These are phyloP conservation scores for Apostichopus leukothele DNA, from an alignment of 53 echinoderm and acorn worm species.

Conservation along the genomic window DNA sequence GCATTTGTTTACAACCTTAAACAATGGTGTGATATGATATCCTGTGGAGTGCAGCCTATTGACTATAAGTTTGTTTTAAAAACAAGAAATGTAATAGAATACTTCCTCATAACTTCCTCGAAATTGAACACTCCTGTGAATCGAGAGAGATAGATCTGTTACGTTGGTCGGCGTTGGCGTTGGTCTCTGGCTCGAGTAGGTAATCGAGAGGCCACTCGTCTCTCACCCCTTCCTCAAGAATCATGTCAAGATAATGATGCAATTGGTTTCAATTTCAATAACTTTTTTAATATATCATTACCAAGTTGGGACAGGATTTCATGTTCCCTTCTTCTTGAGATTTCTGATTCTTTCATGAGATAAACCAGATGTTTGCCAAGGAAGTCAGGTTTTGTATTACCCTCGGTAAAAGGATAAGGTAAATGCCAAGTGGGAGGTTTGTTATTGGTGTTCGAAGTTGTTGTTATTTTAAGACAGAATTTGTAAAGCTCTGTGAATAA, in stretches of 20 bases:
- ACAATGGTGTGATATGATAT: background rate
- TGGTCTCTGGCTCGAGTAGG: background rate
- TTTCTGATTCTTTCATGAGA: background rate
- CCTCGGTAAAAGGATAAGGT: background rate
- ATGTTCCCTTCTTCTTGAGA: background rate
- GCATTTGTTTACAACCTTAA: background rate
- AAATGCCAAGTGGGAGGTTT: background rate
- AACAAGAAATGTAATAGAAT: background rate
- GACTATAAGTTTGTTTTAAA: background rate
- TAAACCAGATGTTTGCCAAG: background rate
- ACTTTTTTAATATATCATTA: background rate
- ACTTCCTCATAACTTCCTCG: background rate
- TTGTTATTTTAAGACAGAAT: background rate
- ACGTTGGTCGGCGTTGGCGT: background rate
- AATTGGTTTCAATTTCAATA: background rate
- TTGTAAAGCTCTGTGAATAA: background rate
- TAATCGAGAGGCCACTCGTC: background rate
- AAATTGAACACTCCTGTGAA: background rate
- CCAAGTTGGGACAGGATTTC: background rate
- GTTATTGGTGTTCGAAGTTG: background rate
- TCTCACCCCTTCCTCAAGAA: background rate
- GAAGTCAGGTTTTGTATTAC: background rate
- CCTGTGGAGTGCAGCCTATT: background rate
- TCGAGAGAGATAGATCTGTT: background rate
- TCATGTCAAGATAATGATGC: background rate